These are phyloP conservation scores for Phoebastria nigripes DNA, from an alignment of 2,797 vertebrate genomes.

Conservation along the genomic window DNA sequence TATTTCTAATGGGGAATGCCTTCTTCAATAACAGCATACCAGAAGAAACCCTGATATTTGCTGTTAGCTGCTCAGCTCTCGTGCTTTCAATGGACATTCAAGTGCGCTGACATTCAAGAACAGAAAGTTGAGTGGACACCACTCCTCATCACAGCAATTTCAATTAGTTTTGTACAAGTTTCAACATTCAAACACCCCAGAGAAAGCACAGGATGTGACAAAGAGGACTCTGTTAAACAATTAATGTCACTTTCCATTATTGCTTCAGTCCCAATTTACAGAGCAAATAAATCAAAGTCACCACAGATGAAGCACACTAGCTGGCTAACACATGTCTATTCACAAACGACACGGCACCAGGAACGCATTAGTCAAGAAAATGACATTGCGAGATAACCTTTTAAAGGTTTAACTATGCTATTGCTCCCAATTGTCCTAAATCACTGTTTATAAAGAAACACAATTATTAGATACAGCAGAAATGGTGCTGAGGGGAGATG, in stretches of 20 bases:
- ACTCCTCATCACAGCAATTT: slow-evolving; percentile 79
- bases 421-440: slow-evolving; percentile 62
- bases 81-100: slow-evolving; percentile 53
- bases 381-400: slow-evolving; percentile 71
- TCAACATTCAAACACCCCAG: slow-evolving; percentile 79
- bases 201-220: slow-evolving; percentile 84
- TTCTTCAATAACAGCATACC: slow-evolving; percentile 39
- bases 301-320: slow-evolving; percentile 74
- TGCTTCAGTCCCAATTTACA: slow-evolving; percentile 87
- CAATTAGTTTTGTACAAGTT: slow-evolving; percentile 78
- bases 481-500: background rate
- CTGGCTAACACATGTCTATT: slow-evolving; percentile 71
- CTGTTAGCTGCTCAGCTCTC: slow-evolving; percentile 38
- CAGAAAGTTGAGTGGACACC: slow-evolving; percentile 71
- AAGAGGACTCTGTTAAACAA: slow-evolving; percentile 85
- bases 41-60: slow-evolving; percentile 57
- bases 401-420: slow-evolving; percentile 43
- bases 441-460: slow-evolving; percentile 57
- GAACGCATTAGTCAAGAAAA: slow-evolving; percentile 68
- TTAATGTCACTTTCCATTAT: slow-evolving; percentile 92
- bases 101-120: slow-evolving; percentile 34
- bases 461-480: slow-evolving; percentile 37
- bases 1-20: slow-evolving; percentile 44
- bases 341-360: slow-evolving; percentile 78
- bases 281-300: slow-evolving; percentile 93